A percentile compares a stretch with the other conserved stretches of the same genome.
Evolutionary conservation across 1,140 invertebrate genomes (phyloP).

Genomic region (Pogonomyrmex barbatus): DNA sequence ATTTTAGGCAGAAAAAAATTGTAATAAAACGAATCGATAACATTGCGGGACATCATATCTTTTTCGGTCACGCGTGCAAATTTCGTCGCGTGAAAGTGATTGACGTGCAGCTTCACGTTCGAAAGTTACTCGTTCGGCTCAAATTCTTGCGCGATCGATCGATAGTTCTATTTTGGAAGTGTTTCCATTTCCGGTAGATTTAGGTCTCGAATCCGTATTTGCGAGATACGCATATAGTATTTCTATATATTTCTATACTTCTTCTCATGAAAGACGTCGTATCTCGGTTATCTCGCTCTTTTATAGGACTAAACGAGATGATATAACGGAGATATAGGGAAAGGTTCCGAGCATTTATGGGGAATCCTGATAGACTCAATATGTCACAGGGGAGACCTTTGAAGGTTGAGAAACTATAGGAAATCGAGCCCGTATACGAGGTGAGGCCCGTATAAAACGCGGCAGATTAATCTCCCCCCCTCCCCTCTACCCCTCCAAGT

Average conservation of each 20-base stretch:
- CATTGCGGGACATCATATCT: background rate
- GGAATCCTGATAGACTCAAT: slow-evolving; percentile 31
- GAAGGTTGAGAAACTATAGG: slow-evolving; percentile 43
- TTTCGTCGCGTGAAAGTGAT: background rate
- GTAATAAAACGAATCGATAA: background rate
- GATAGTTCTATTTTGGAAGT: background rate
- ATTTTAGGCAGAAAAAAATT: background rate
- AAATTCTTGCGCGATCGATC: background rate
- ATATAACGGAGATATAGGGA: slow-evolving; percentile 14
- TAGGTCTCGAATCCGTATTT: background rate
- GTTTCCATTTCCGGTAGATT: background rate
- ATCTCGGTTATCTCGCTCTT: background rate
- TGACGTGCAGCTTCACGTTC: background rate
- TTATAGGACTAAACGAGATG: slow-evolving; percentile 9
- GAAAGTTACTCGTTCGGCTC: background rate
- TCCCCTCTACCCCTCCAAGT: background rate
- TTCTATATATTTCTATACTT: background rate
- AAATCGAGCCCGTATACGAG: slow-evolving; percentile 4
- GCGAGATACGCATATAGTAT: background rate
- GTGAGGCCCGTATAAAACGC: slow-evolving; percentile 31
- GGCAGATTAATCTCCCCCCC: slow-evolving; percentile 20
- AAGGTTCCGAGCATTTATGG: slow-evolving; percentile 41
- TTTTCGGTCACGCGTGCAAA: background rate
- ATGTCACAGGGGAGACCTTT: slow-evolving; percentile 53
- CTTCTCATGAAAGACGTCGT: background rate